phyloP scores from a whole-genome alignment of 2,113 vertebrate genomes.

The Oriolus oriolus region DNA sequence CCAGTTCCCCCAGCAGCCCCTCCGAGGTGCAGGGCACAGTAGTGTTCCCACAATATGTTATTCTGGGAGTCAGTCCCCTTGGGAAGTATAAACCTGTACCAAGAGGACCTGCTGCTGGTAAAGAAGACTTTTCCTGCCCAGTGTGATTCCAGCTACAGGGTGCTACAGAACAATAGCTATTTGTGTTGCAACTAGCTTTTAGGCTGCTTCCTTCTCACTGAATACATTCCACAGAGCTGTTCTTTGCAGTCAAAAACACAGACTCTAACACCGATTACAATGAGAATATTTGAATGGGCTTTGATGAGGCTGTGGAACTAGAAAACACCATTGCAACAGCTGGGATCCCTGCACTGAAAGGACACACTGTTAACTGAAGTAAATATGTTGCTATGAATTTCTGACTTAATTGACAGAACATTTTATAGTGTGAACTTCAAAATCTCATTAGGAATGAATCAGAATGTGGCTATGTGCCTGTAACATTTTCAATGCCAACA shows the following conservation, averaged over 20 bases:
- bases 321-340: slow-evolving; percentile 13
- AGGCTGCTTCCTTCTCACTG: background rate
- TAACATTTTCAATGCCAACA: slow-evolving; percentile 54
- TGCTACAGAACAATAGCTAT: background rate
- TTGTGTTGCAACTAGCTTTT: background rate
- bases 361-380: slow-evolving; percentile 51
- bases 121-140: background rate
- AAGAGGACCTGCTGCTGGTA: background rate
- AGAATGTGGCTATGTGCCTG: background rate
- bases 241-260: slow-evolving; percentile 4
- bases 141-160: background rate
- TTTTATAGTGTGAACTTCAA: slow-evolving; percentile 53
- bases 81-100: background rate
- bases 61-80: background rate
- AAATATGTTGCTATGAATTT: slow-evolving; percentile 66
- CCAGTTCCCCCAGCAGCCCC: background rate
- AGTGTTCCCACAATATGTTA: background rate
- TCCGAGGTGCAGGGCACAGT: rapidly evolving
- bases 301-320: slow-evolving; percentile 27
- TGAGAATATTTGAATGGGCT: slow-evolving; percentile 27
- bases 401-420: slow-evolving; percentile 69
- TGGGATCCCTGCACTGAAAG: slow-evolving; percentile 37
- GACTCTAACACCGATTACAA: slow-evolving; percentile 20
- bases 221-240: background rate
- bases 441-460: slow-evolving; percentile 40